Evolutionary conservation across 2,113 vertebrate genomes (phyloP).

Genomic region (Platanista minor): DNA sequence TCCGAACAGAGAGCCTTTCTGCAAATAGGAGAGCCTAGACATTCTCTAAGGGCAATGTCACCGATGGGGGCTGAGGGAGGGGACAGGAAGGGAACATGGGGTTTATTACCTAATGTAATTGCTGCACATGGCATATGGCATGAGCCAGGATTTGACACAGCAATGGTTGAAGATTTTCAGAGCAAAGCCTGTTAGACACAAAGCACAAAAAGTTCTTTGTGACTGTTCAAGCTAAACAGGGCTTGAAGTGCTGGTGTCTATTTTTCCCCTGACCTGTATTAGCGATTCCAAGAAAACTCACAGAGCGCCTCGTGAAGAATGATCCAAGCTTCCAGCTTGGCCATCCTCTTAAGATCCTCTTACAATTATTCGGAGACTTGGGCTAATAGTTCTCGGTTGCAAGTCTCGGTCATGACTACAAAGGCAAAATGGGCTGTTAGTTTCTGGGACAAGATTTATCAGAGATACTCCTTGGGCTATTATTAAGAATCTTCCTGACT

Average conservation of each 20-base stretch:
- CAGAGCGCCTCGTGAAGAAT: slow-evolving; percentile 7
- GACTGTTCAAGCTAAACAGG: slow-evolving; percentile 68
- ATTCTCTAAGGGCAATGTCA: background rate
- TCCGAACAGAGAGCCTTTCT: background rate
- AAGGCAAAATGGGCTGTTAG: background rate
- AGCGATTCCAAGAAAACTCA: slow-evolving; percentile 58
- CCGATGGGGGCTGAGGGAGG: background rate
- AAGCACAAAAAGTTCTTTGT: slow-evolving; percentile 73
- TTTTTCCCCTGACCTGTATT: slow-evolving; percentile 39
- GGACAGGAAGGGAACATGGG: background rate
- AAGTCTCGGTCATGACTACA: background rate
- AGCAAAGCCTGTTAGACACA: slow-evolving; percentile 69
- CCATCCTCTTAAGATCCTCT: background rate
- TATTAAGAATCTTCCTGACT: background rate
- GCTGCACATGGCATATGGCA: background rate
- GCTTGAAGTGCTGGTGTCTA: slow-evolving; percentile 56
- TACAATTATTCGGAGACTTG: background rate
- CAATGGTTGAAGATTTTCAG: slow-evolving; percentile 67
- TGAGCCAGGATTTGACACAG: slow-evolving; percentile 51
- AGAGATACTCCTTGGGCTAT: background rate
- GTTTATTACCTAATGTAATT: slow-evolving; percentile 61
- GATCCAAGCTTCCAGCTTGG: background rate
- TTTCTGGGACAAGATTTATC: background rate
- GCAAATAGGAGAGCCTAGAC: slow-evolving; percentile 7
- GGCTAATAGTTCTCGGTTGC: slow-evolving; percentile 16